Evolutionary conservation across 2,888 invertebrate species (phyloP).

Genomic region (Aleiodes testaceus): DNA sequence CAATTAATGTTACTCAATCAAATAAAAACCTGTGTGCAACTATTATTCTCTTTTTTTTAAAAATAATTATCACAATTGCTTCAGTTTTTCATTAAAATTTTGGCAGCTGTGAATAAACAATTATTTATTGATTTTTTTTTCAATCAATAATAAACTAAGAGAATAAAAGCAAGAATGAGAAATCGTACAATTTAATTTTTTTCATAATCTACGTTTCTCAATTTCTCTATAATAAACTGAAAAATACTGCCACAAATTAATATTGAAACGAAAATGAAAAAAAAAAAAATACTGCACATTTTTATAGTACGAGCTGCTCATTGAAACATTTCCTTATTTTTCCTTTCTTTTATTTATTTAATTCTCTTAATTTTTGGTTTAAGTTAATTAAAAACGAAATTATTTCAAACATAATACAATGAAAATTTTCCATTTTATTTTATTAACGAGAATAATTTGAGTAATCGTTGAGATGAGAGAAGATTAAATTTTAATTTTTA

Average conservation of each 20-base stretch:
- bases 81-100: neutral
- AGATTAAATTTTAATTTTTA: slow-evolving; percentile 20
- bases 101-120: neutral
- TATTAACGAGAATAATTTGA: slow-evolving; percentile 37
- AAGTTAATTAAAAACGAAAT: slow-evolving; percentile 60
- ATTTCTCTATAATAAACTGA: neutral
- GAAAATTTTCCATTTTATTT: slow-evolving; percentile 4
- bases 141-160: neutral
- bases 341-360: slow-evolving; percentile 21
- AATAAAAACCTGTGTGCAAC: neutral
- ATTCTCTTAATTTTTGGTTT: slow-evolving; percentile 51
- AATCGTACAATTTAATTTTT: neutral
- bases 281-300: slow-evolving; percentile 43
- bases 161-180: neutral
- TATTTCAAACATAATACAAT: slow-evolving; percentile 54
- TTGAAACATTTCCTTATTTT: slow-evolving; percentile 41
- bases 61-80: slow-evolving; percentile 32
- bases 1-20: neutral
- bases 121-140: neutral
- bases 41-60: neutral
- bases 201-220: neutral
- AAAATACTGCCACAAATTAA: slow-evolving; percentile 16
- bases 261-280: slow-evolving; percentile 22
- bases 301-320: slow-evolving; percentile 51
- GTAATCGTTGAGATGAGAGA: slow-evolving; percentile 24